Evolutionary conservation across 2,797 vertebrate genomes (phyloP).

Genomic region (Myotis vivesi): DNA sequence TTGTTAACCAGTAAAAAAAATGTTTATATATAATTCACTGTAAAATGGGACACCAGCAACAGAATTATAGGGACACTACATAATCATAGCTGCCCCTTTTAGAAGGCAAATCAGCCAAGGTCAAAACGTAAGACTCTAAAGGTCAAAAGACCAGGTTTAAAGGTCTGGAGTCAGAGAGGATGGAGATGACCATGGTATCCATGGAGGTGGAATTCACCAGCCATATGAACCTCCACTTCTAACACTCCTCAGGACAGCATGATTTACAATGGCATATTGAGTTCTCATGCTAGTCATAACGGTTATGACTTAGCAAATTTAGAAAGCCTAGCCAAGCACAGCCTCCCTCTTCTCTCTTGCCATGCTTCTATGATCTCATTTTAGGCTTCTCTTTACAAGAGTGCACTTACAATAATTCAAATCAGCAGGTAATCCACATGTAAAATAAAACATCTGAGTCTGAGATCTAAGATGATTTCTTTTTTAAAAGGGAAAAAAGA

Average conservation of each 20-base stretch:
- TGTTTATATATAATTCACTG: background rate
- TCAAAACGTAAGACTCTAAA: background rate
- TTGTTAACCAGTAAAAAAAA: background rate
- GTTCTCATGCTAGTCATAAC: background rate
- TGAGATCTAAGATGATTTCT: conserved; percentile 47
- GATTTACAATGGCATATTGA: background rate
- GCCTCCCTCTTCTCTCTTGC: background rate
- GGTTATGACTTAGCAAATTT: background rate
- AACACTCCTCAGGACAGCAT: background rate
- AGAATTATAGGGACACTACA: background rate
- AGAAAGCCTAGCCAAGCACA: background rate
- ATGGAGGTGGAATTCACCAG: background rate
- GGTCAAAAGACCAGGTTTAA: background rate
- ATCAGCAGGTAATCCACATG: conserved; percentile 35
- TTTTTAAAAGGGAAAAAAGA: conserved; percentile 60
- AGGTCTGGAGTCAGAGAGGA: background rate
- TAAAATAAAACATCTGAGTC: conserved; percentile 61
- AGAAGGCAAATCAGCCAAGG: background rate
- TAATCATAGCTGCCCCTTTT: background rate
- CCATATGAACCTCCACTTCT: background rate
- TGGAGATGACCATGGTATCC: accelerated
- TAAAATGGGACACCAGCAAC: background rate
- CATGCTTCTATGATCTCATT: conserved; percentile 43
- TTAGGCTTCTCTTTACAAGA: conserved; percentile 39
- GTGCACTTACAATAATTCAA: conserved; percentile 32